phyloP scores from a whole-genome alignment of 53 echinoderm and acorn worm genomes.

The Arbacia lixula region DNA sequence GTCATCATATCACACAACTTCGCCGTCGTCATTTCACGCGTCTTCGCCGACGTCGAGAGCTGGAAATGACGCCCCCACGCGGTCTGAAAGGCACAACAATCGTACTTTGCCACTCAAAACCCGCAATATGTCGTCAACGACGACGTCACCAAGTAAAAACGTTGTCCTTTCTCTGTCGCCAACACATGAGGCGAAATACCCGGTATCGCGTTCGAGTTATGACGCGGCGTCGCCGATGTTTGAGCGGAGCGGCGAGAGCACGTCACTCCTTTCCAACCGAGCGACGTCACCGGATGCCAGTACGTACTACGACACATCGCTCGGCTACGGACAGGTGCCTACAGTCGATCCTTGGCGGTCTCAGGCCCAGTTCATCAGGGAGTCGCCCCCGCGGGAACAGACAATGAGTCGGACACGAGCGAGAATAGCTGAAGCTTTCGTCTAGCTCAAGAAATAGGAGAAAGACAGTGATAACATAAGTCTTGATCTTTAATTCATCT shows the following conservation, averaged over 20 bases:
- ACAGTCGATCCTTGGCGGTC: conserved; percentile 37
- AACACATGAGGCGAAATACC: not conserved
- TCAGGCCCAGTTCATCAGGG: conserved; percentile 4
- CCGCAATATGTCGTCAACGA: not conserved
- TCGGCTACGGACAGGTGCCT: conserved; percentile 34
- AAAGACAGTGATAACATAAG: no score
- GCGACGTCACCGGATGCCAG: conserved; percentile 1
- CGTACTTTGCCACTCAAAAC: not conserved
- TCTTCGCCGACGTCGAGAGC: conserved; percentile 6
- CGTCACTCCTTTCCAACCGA: conserved; percentile 27
- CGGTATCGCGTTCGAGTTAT: not conserved
- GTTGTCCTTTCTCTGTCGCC: no score
- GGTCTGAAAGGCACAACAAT: not conserved
- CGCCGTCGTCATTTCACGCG: not conserved
- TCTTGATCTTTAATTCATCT: no score
- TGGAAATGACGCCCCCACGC: no score
- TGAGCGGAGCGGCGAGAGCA: conserved; percentile 24
- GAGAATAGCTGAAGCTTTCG: conserved; percentile 47
- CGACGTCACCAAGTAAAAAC: no score
- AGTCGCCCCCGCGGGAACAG: conserved; percentile 30
- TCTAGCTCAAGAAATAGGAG: no score
- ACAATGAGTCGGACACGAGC: conserved; percentile 8
- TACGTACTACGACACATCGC: conserved; percentile 43
- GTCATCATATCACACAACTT: not conserved
- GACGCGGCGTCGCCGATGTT: conserved; percentile 10